A percentile compares a stretch with the other conserved stretches of the same genome.
phyloP scores from a whole-genome alignment of 2,113 vertebrate species.

The Aptenodytes patagonicus region DNA sequence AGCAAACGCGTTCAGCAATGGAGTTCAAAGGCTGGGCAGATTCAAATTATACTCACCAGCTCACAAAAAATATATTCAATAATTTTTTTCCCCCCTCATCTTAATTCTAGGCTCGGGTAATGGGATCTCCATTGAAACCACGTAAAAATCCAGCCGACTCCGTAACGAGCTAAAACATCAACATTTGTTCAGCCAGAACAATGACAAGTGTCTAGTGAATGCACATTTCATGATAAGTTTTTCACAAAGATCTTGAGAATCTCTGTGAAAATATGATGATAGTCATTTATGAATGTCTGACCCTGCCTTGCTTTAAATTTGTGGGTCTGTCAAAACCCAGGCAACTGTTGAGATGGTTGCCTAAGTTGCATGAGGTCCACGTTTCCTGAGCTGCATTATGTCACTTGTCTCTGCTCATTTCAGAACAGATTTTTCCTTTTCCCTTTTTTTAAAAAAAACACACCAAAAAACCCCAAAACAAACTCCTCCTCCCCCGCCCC shows the following conservation, averaged over 20 bases:
- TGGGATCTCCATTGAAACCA: not conserved
- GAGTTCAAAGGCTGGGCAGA: not conserved
- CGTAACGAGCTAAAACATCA: not conserved
- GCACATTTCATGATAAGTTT: not conserved
- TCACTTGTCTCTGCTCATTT: not conserved
- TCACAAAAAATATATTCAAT: not conserved
- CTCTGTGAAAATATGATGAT: not conserved
- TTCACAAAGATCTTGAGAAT: not conserved
- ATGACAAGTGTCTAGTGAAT: not conserved
- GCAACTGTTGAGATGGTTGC: not conserved
- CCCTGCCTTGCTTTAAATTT: not conserved
- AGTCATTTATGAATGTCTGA: not conserved
- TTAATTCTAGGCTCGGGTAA: not conserved
- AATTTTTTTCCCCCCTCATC: not conserved
- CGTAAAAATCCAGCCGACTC: not conserved
- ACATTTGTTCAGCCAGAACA: not conserved
- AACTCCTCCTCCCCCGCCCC: accelerated
- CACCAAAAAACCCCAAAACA: not conserved
- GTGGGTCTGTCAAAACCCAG: not conserved
- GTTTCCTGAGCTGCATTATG: not conserved
- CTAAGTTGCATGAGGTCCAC: not conserved
- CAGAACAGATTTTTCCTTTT: not conserved
- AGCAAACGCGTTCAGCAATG: not conserved
- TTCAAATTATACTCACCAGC: not conserved
- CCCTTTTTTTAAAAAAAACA: not conserved